Conservation (phyloP, 2,113 vertebrate species). For the Zeus faber region DNA sequence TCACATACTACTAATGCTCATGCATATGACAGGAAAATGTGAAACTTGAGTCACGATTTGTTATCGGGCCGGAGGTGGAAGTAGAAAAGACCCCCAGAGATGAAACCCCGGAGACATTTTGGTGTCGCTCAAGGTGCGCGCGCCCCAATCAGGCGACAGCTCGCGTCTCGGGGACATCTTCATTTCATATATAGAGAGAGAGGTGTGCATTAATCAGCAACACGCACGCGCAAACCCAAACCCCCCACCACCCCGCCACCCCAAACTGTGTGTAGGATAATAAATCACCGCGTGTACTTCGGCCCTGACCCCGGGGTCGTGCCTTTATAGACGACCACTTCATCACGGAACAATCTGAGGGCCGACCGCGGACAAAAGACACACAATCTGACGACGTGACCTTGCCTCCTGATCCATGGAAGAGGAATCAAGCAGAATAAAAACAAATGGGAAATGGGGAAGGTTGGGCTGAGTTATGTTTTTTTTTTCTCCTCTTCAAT, state of each 20-base stretch:
- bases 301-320: constrained; percentile 72
- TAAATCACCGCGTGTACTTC: constrained; percentile 56
- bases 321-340: constrained; percentile 68
- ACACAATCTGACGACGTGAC: constrained; percentile 54
- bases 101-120: too few relatives aligned
- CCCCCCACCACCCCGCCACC: background rate
- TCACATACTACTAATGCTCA: too few relatives aligned
- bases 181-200: background rate
- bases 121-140: background rate
- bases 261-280: constrained; percentile 37
- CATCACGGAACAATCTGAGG: constrained; percentile 71
- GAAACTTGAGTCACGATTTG: too few relatives aligned
- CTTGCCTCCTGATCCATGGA: constrained; percentile 61
- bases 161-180: background rate
- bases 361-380: constrained; percentile 62
- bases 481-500: too few relatives aligned
- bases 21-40: too few relatives aligned
- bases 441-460: constrained; percentile 51
- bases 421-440: constrained; percentile 29
- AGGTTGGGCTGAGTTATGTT: too few relatives aligned
- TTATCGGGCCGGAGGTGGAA: too few relatives aligned
- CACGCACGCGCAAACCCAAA: background rate
- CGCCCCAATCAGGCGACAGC: too few relatives aligned
- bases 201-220: background rate
- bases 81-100: too few relatives aligned